phyloP scores from a whole-genome alignment of 2,797 vertebrate genomes.

The Lithobates pipiens region DNA sequence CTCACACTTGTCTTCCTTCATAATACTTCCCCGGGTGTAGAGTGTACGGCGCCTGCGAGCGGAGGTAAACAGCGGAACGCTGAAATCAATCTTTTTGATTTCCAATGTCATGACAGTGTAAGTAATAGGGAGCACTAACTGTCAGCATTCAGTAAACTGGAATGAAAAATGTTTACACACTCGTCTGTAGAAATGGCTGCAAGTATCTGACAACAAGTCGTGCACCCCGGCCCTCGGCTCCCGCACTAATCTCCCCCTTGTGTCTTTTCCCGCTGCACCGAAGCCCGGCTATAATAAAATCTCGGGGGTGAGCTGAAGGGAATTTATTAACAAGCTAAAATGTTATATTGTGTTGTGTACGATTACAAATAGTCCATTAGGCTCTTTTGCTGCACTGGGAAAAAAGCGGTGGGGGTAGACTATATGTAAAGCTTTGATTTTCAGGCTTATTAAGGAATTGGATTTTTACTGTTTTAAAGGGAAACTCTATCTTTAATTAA shows the following conservation, averaged over 20 bases:
- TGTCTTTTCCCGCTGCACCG: constrained; percentile 27
- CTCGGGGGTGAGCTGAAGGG: not conserved
- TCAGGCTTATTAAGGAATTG: not conserved
- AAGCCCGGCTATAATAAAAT: constrained; percentile 8
- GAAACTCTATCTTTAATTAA: too few relatives aligned
- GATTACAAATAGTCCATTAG: constrained; percentile 11
- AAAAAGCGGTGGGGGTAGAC: not conserved
- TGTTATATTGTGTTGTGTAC: not conserved
- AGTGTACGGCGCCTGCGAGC: constrained; percentile 67
- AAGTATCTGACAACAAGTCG: constrained; percentile 50
- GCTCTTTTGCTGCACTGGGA: not conserved
- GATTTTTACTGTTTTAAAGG: too few relatives aligned
- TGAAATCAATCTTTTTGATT: constrained; percentile 71
- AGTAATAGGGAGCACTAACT: constrained; percentile 69
- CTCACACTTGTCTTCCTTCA: constrained; percentile 47
- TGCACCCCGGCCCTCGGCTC: not conserved
- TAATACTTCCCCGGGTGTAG: constrained; percentile 57
- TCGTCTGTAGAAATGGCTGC: constrained; percentile 64
- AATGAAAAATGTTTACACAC: constrained; percentile 71
- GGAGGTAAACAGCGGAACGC: constrained; percentile 71
- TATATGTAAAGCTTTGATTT: not conserved
- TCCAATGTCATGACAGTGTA: constrained; percentile 69
- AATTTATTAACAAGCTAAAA: not conserved
- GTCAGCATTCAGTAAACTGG: constrained; percentile 67
- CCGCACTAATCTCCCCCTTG: constrained; percentile 18